Conservation (phyloP, 1,140 invertebrate genomes). For the Aphelinus atriplicis region DNA sequence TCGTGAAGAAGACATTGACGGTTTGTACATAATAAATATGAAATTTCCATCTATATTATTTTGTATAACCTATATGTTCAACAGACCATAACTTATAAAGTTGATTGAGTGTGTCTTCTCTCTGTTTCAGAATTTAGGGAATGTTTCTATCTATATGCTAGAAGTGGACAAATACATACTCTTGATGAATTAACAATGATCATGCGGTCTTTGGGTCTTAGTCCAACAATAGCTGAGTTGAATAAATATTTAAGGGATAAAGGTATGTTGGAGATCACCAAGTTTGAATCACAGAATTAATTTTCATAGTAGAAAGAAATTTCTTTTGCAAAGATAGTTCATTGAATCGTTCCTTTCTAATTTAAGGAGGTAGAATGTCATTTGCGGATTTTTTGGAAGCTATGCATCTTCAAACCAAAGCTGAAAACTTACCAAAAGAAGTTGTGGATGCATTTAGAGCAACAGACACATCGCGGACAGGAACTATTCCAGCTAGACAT, state of each 20-base stretch:
- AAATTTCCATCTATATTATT: background rate
- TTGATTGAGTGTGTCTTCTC: conserved; percentile 21
- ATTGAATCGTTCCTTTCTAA: background rate
- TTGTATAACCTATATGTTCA: conserved; percentile 9
- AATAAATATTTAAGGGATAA: conserved; percentile 86
- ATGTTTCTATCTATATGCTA: conserved; percentile 92
- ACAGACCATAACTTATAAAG: conserved; percentile 1
- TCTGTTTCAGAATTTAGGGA: conserved; percentile 88
- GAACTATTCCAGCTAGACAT: conserved; percentile 83
- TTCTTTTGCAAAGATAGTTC: background rate
- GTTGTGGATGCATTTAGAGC: conserved; percentile 89
- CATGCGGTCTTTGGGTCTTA: conserved; percentile 92
- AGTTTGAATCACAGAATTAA: background rate
- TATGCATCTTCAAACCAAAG: conserved; percentile 89
- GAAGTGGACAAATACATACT: conserved; percentile 85
- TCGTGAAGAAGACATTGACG: conserved; percentile 85
- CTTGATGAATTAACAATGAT: conserved; percentile 92
- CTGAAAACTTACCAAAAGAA: conserved; percentile 90
- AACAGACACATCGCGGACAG: conserved; percentile 78
- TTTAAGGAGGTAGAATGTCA: conserved; percentile 86
- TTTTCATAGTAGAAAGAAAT: conserved; percentile 4
- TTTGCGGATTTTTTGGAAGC: conserved; percentile 96
- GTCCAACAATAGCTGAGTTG: conserved; percentile 91
- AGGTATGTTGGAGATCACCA: conserved; percentile 62
- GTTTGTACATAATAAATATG: conserved; percentile 62